Base-by-base conservation (phyloP, 2,113 vertebrate species). In the Miniopterus natalensis region DNA sequence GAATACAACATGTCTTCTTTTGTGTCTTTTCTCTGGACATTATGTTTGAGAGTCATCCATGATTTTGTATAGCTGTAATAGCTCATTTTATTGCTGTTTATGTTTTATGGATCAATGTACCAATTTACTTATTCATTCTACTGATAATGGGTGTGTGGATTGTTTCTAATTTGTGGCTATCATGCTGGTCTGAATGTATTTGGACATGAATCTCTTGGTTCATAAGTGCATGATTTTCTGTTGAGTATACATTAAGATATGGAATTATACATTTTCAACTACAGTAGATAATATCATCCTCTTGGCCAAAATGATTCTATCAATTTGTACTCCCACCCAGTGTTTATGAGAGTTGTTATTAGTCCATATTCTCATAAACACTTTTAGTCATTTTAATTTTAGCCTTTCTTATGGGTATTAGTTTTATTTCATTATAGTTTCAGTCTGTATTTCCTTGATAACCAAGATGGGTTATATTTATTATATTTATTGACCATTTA, bases 361-460 rank as follows among this genome's bases (percentile, higher is more conserved):
- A 55, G 1, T 57, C 20, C 53, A 11, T 21, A 3, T 88, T 88
- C 25, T 94, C 4, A 14, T 14, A 75, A 87, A n/a, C 1, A 29
- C 27, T 90, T 90, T n/a, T 12, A 81, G 42, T 83, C 51, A 45
- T 73, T 91, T 74, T 29, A 92, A 27, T 84, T 61, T 84, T 57
- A 96, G 47, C 18, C 23, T 29, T 40, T 94, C n/a, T 66, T 78
- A 63, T 18, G 10, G 10, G 0, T 57, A 14, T 5, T 55, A 6
- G 25, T 59, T 89, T 66, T 40, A 45, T 40, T 47, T 88, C 31
- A 29, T 73, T 42, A 3, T 53, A 40, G 10, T 45, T 89, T 63
- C 8, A 84, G 18, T 84, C 47, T 55, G 4, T 2, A 9, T 40
- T 91, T 75, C 40, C 18, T 66, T 81, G 29, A 27, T 45, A n/a